Base-by-base conservation (phyloP, 2,113 vertebrate genomes). In the Hydropotes inermis region DNA sequence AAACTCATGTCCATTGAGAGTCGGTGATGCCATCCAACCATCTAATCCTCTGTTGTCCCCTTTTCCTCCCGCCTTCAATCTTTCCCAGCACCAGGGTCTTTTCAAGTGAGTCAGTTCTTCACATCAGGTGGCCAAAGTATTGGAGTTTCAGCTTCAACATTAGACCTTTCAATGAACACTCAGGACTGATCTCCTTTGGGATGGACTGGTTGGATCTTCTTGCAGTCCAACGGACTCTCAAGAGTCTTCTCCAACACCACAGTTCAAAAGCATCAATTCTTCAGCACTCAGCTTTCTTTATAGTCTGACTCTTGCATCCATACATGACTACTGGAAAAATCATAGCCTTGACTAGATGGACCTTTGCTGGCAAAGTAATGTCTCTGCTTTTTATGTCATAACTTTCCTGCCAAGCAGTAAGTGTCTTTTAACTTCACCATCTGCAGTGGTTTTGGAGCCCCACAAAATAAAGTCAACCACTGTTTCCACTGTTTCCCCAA, bases 401-500 rank as follows among this genome's bases (percentile, higher is more conserved):
- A 36, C n/a, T 36, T 70, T 70, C 19, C 67, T 70, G 21, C 19
- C 67, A 39, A 39, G 67, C 9, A 70, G 19, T 39, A 39, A 70
- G n/a, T 1, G 5, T 70, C 19, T 39, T 70, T 70, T 39, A 70
- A 70, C 36, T 39, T 70, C 19, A 39, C 67, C 21, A 70, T 70
- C 67, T 39, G 67, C 64, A 70, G 64, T 70, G n/a, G 39, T 70
- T 70, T 3, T 70, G 67, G n/a, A 70, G n/a, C n/a, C 67, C 10
- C 2, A 0, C 0, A 21, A 70, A 70, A 23, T 39, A 39, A 70
- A 70, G 67, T 39, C 67, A 23, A n/a, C 0, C 64, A 70, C n/a
- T 12, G n/a, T n/a, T 67, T 67, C 3, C 33, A n/a, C 33, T 19
- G 33, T 70, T 70, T 36, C 2, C 19, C 67, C n/a, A 70, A 23